Evolutionary conservation across 2,113 vertebrate species (phyloP).

Genomic region (Apeltes quadracus): DNA sequence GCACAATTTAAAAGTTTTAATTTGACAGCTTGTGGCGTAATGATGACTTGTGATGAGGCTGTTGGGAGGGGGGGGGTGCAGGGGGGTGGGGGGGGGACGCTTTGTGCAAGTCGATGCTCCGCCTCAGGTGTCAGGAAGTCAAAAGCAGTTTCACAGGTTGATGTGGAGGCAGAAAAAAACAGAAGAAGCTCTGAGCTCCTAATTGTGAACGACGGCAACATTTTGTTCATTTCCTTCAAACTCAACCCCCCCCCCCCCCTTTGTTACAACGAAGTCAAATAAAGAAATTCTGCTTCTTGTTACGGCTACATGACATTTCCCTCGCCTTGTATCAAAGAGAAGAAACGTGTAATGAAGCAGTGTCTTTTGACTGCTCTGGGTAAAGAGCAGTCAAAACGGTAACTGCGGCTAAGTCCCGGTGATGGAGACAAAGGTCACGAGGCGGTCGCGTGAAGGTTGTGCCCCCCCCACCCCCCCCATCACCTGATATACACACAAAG

Average conservation of each 20-base stretch:
- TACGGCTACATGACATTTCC: no score
- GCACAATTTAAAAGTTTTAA: slow-evolving; percentile 76
- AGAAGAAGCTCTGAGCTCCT: background rate
- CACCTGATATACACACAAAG: slow-evolving; percentile 58
- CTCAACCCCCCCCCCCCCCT: background rate
- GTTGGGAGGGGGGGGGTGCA: slow-evolving; percentile 38
- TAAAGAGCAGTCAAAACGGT: no score
- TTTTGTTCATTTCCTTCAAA: slow-evolving; percentile 6
- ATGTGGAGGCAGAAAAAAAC: background rate
- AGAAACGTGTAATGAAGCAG: background rate
- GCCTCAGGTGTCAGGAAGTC: slow-evolving; percentile 61
- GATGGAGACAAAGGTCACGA: slow-evolving; percentile 62
- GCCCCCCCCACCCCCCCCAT: slow-evolving; percentile 11
- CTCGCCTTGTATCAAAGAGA: background rate
- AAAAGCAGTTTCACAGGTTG: slow-evolving; percentile 54
- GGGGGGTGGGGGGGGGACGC: slow-evolving; percentile 36
- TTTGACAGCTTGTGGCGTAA: slow-evolving; percentile 78
- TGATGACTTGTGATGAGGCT: slow-evolving; percentile 69
- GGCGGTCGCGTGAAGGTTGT: slow-evolving; percentile 62
- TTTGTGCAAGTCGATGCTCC: slow-evolving; percentile 44
- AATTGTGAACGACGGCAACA: slow-evolving; percentile 36
- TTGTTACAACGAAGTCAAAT: background rate
- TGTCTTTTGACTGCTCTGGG: background rate
- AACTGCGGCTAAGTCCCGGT: slow-evolving; percentile 39
- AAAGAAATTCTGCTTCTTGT: background rate